phyloP scores from a whole-genome alignment of 2,888 invertebrate genomes.

The Acrocyrtus sp. region DNA sequence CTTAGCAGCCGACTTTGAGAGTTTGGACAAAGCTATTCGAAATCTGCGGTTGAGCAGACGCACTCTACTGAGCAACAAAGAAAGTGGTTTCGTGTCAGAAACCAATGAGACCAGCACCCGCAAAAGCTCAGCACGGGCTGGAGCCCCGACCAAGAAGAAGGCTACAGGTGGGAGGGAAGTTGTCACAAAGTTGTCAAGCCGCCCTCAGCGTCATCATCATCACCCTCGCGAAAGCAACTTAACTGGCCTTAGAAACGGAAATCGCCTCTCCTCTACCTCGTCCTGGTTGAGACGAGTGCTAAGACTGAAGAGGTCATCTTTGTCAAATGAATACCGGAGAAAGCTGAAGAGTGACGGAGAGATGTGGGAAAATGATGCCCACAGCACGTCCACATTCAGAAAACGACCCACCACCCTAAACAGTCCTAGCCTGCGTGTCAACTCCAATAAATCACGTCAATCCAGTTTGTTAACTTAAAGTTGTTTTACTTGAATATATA shows the following conservation, averaged over 20 bases:
- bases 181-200: background rate
- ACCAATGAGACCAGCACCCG: conserved; percentile 32
- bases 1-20: conserved; percentile 26
- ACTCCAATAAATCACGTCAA: conserved; percentile 41
- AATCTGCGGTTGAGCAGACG: conserved; percentile 30
- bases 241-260: too few relatives aligned
- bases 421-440: conserved; percentile 36
- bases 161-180: background rate
- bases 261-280: conserved; percentile 51
- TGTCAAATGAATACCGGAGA: conserved; percentile 9
- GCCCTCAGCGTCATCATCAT: conserved; percentile 4
- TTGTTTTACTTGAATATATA: conserved; percentile 4
- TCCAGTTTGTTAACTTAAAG: conserved; percentile 42
- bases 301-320: conserved; percentile 45
- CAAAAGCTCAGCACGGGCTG: too few relatives aligned
- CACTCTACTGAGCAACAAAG: conserved; percentile 44
- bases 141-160: background rate
- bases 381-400: conserved; percentile 17
- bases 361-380: conserved; percentile 29
- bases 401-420: conserved; percentile 10
- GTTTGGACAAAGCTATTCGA: conserved; percentile 24
- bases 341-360: conserved; percentile 22
- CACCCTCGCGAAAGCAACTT: background rate
- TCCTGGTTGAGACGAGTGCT: conserved; percentile 51
- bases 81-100: conserved; percentile 56